Conservation (phyloP, 2,888 invertebrate species). For the Danaus chrysippus region DNA sequence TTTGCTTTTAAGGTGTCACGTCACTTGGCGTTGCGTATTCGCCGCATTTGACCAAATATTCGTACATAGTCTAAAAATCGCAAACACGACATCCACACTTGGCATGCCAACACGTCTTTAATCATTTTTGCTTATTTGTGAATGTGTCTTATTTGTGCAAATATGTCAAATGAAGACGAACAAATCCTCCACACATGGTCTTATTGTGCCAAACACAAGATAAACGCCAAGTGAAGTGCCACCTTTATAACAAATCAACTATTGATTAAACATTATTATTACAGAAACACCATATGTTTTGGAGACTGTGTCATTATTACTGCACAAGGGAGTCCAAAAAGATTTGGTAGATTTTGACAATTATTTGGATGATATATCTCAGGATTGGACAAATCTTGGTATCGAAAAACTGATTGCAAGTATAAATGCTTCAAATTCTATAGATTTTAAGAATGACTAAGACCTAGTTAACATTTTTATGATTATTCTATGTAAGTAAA, state of each 20-base stretch:
- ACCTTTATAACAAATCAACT: background rate
- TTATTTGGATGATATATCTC: constrained; percentile 93
- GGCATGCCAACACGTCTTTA: no score
- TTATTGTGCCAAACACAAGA: no score
- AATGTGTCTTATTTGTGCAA: no score
- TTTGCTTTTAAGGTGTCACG: no score
- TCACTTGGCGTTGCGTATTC: no score
- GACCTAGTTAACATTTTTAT: constrained; percentile 7
- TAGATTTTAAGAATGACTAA: constrained; percentile 25
- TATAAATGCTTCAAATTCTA: constrained; percentile 37
- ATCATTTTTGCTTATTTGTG: no score
- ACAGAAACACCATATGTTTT: constrained; percentile 72
- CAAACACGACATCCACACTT: no score
- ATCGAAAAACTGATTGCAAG: constrained; percentile 63
- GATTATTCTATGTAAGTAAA: background rate
- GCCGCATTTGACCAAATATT: no score
- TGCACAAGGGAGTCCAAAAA: constrained; percentile 85
- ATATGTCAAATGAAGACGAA: no score
- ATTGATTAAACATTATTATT: constrained; percentile 22
- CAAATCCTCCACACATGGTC: no score
- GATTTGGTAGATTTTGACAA: constrained; percentile 97
- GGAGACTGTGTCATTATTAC: constrained; percentile 83
- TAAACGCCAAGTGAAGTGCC: no score
- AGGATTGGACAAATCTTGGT: constrained; percentile 92
- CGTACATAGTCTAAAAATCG: no score